These are phyloP conservation scores for Pangasius mekongensis DNA, from an alignment of 2,797 vertebrate genomes.

Conservation along the genomic window DNA sequence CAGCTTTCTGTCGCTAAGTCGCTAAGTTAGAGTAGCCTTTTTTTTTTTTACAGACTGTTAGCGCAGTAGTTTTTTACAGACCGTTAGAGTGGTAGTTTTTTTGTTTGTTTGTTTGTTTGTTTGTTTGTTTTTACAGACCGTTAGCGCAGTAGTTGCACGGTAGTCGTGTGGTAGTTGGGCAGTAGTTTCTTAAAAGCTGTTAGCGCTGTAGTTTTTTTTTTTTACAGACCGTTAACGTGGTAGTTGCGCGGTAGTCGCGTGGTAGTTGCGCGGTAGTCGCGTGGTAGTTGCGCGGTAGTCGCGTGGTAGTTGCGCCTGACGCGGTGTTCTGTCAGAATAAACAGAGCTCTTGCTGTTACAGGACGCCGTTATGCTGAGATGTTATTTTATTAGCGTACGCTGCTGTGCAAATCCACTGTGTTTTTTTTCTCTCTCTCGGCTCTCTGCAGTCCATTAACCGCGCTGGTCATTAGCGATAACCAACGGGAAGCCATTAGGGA, in stretches of 20 bases:
- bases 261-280: no score
- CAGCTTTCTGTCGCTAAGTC: not conserved
- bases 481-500: slow-evolving; percentile 58
- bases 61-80: not conserved
- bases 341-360: not conserved
- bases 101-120: no score
- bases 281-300: no score
- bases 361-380: not conserved
- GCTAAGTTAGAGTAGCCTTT: not conserved
- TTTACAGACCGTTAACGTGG: no score
- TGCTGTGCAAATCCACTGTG: not conserved
- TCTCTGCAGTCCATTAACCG: slow-evolving; percentile 54
- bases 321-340: not conserved
- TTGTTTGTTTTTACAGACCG: not conserved
- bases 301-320: no score
- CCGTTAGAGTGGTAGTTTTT: not conserved
- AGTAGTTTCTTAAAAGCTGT: not conserved
- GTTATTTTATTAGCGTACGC: not conserved
- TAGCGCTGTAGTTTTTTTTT: not conserved
- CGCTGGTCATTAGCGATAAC: slow-evolving; percentile 57
- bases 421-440: slow-evolving; percentile 13
- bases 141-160: not conserved
- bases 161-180: no score
- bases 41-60: not conserved
- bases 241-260: no score